Base-by-base conservation (phyloP, 2,888 invertebrate species). In the Drosophila paramelanica region DNA sequence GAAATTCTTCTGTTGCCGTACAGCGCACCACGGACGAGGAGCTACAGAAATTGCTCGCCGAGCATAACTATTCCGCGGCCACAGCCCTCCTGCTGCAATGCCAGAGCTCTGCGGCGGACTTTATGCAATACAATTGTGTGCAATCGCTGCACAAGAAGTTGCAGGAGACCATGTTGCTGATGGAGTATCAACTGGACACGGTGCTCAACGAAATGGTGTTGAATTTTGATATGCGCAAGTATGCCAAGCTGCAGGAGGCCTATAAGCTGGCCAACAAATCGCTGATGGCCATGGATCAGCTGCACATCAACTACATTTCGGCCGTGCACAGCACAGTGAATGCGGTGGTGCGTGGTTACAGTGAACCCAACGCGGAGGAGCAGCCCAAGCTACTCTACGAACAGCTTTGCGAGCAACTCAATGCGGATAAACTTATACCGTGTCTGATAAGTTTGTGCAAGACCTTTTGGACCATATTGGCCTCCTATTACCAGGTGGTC, bases 241-340 rank as follows among this genome's bases (percentile, higher is more conserved):
- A 98, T 90, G 94, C 94, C 10, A 96, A 97, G 80, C 93, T 99
- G 0, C 96, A 97, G 89, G 95, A 95, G 77, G 99, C 99, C 0
- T 99, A 98, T 90, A 94, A 95, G 41, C 93, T 98, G 23, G 92
- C 99, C 4, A 98, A 98, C 1, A 99, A 99, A 92, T 97, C 97
- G 0, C 96, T 98, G 92, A 95, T 96, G 2, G 97, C 98, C 0
- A 96, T 98, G 95, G 98, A 99, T 91, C 98, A 98, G 91, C 92
- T 99, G 10, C 97, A 98, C 81, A 98, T 99, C 95, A 98, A 98
- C 91, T 98, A 97, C 88, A 96, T 98, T 0, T 97, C 97, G 42
- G 97, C 98, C 0, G 97, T 99, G 14, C 98, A 97, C 78, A 96
- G 96, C 70, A 95, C 95, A 0, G 95, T 97, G 0, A 94, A 94